phyloP scores from a whole-genome alignment of 2,888 invertebrate genomes.

The Brenthis daphne region DNA sequence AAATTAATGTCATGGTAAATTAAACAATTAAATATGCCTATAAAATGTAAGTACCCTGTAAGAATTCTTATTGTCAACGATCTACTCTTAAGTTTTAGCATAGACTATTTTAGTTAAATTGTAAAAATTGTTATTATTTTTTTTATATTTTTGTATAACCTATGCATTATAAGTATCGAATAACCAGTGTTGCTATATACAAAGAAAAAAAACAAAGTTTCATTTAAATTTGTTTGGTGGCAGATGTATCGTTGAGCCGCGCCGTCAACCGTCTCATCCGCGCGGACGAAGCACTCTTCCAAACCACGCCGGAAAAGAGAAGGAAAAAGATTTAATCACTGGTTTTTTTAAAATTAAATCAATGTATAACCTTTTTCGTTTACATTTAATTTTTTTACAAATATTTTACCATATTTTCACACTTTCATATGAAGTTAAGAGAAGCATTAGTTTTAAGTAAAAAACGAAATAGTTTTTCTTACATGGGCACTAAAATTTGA shows the following conservation, averaged over 20 bases:
- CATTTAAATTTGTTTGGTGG: constrained; percentile 41
- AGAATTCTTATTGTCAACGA: no score
- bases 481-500: no score
- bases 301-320: constrained; percentile 73
- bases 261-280: constrained; percentile 76
- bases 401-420: no score
- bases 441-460: no score
- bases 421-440: no score
- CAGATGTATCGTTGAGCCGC: constrained; percentile 79
- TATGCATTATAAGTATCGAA: not conserved
- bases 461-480: no score
- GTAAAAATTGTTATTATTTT: not conserved
- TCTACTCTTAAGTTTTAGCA: no score
- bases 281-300: constrained; percentile 74
- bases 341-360: not conserved
- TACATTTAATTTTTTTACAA: no score
- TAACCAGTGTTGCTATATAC: constrained; percentile 23
- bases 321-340: constrained; percentile 68
- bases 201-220: constrained; percentile 2
- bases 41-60: not conserved
- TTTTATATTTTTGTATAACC: not conserved
- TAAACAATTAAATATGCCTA: not conserved
- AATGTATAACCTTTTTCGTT: not conserved
- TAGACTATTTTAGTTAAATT: not conserved
- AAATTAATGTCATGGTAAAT: no score